phyloP scores from a whole-genome alignment of 64 coral and sea anemone genomes.

The Anthopleura sola region DNA sequence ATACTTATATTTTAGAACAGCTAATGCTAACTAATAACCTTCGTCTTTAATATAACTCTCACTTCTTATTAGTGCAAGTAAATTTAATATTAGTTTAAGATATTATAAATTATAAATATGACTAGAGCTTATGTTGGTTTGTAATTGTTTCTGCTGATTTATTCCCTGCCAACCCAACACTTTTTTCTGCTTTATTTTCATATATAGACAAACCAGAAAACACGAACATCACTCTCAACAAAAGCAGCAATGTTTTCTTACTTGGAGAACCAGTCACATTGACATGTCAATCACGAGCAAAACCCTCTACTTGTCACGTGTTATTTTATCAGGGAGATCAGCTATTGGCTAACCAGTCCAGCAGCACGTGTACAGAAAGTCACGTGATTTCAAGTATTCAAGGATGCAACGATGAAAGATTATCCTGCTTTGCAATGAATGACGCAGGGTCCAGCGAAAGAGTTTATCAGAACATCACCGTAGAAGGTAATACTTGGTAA shows the following conservation, averaged over 20 bases:
- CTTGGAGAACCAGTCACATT: slow-evolving; percentile 25
- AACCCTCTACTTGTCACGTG: slow-evolving; percentile 4
- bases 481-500: not conserved
- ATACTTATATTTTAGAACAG: no score
- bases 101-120: no score
- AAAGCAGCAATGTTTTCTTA: not conserved
- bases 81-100: no score
- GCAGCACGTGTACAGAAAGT: not conserved
- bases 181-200: not conserved
- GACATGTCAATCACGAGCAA: slow-evolving; percentile 17
- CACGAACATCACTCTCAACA: slow-evolving; percentile 21
- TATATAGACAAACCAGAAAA: slow-evolving; percentile 54
- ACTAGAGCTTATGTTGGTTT: no score
- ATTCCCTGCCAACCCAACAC: no score
- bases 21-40: no score
- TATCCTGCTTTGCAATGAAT: not conserved
- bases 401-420: slow-evolving; percentile 14
- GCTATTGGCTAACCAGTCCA: not conserved
- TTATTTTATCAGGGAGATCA: not conserved
- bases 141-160: no score
- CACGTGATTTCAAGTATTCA: slow-evolving; percentile 9
- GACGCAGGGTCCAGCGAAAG: not conserved
- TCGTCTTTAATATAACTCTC: no score
- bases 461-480: not conserved
- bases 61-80: no score